Conservation (phyloP, 2,113 vertebrate species). For the Brienomyrus longianalis region DNA sequence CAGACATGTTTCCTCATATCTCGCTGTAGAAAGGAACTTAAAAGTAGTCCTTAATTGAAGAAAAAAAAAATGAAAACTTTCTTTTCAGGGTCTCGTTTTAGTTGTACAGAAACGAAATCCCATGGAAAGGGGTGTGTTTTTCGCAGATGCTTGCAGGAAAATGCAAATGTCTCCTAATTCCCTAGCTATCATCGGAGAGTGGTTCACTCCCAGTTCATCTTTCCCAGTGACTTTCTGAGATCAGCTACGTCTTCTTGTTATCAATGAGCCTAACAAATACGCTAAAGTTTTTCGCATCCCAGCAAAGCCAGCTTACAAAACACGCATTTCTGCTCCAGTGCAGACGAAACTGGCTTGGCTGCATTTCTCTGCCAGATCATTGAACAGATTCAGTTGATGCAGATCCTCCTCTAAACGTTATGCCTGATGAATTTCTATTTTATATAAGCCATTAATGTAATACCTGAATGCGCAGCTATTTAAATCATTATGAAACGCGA, state of each 20-base stretch:
- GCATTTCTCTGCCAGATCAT: not conserved
- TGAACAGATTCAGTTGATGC: not conserved
- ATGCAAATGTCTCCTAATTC: not conserved
- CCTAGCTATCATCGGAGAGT: not conserved
- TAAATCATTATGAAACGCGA: not conserved
- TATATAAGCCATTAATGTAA: not conserved
- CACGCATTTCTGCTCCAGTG: not conserved
- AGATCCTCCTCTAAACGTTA: not conserved
- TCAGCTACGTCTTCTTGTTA: not conserved
- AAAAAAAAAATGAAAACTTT: not conserved
- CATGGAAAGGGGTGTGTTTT: not conserved
- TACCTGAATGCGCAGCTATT: not conserved
- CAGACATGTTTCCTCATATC: not conserved
- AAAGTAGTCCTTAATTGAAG: not conserved
- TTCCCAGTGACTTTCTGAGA: not conserved
- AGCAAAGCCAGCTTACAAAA: not conserved
- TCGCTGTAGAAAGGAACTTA: not conserved
- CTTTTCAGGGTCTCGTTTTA: not conserved
- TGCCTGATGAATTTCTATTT: not conserved
- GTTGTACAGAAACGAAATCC: slow-evolving; percentile 8
- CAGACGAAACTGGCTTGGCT: not conserved
- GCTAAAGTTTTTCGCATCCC: not conserved
- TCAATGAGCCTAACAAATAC: not conserved
- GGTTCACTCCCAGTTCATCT: not conserved
- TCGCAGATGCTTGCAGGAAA: not conserved